Evolutionary conservation across 2,797 vertebrate genomes (phyloP).

Genomic region (Notolabrus celidotus): DNA sequence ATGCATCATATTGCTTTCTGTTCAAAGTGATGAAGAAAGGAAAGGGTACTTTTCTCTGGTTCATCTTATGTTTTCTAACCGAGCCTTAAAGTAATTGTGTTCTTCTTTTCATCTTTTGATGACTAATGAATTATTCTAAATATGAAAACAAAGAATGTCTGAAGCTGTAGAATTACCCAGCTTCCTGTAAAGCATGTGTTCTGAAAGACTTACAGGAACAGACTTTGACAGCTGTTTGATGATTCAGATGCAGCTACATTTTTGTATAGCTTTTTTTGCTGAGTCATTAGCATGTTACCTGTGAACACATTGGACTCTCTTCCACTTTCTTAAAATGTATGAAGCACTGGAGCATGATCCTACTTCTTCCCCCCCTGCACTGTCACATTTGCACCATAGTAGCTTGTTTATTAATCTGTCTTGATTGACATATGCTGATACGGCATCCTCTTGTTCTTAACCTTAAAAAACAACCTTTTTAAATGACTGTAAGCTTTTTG

Average conservation of each 20-base stretch:
- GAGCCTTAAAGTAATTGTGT: conserved; percentile 39
- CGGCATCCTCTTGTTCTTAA: conserved; percentile 33
- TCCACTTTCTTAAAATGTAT: conserved; percentile 25
- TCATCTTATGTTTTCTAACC: conserved; percentile 38
- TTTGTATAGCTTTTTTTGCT: conserved; percentile 32
- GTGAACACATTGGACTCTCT: conserved; percentile 32
- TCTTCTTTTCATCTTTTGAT: not conserved
- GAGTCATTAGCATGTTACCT: conserved; percentile 30
- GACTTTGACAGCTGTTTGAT: conserved; percentile 10
- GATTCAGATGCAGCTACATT: conserved; percentile 32
- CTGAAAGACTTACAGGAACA: conserved; percentile 9
- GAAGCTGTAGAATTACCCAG: conserved; percentile 16
- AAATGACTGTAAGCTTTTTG: conserved; percentile 45
- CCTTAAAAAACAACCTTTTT: conserved; percentile 21
- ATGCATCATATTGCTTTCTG: conserved; percentile 54
- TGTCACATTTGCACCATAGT: conserved; percentile 17
- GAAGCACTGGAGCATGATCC: conserved; percentile 9
- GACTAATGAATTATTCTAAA: conserved; percentile 1
- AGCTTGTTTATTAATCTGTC: conserved; percentile 31
- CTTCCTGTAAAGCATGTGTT: too few relatives aligned
- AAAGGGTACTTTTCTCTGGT: conserved; percentile 44
- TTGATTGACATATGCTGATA: conserved; percentile 60
- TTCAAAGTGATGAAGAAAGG: conserved; percentile 54
- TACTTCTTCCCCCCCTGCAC: conserved; percentile 26
- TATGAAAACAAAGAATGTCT: conserved; percentile 9